Base-by-base conservation (phyloP, 2,888 invertebrate species). In the Epsilonema sp. region DNA sequence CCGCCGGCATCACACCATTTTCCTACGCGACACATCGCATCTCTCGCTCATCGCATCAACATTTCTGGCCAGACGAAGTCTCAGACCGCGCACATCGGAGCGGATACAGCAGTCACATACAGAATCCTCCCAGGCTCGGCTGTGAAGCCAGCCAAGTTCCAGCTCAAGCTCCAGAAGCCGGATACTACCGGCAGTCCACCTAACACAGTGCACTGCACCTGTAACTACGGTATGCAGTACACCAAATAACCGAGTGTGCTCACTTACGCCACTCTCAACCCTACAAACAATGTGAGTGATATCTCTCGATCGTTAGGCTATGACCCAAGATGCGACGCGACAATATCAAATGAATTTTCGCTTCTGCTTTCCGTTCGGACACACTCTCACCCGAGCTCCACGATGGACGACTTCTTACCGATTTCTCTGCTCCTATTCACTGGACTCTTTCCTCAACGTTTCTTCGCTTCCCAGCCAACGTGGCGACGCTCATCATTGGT, bases 101-200 rank as follows among this genome's bases (percentile, higher is more conserved):
- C 65, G 23, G 53, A 55, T 86, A 83, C 71, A 67, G 50, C 64
- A 68, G 63, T 70, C 20, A 58, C 66, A 4, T 70, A 61, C 55
- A 60, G 57, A 40, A 67, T 70, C 52, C 70, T 62, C 55, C 68
- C 94, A 73, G 94, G 42, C 73, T 92, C 13, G 86, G 89, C 3
- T 83, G 81, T 79, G 82, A 82, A 56, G 80, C 82, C 19, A 79
- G 82, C 81, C 58, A 71, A 85, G 3, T 89, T 87, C 63, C 86
- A 82, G 3, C 68, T 92, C 46, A 84, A 82, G 56, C 72, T 89
- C 4, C 64, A 79, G 55, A 77, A 80, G 1, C 51, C 37, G 21
- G 63, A 62, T 61, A 51, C 45, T 53, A 53, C 5, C 59, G 56
- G 52, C 8, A 26, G n/a, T n/a, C n/a, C n/a, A n/a, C n/a, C n/a